Conservation (phyloP, 2,797 vertebrate genomes). For the Pseudochirops corinnae region DNA sequence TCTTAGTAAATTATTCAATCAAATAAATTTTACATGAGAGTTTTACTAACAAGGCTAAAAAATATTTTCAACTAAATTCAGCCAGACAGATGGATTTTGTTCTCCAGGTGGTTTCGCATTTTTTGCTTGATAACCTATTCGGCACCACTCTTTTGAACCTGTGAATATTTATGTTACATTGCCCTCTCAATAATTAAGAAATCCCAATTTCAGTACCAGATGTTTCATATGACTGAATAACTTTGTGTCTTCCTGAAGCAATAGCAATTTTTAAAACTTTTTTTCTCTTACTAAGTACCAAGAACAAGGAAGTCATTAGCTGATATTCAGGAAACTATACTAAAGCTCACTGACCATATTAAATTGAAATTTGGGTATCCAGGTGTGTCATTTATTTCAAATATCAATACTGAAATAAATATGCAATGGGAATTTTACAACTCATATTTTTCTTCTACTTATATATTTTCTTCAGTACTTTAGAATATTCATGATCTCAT, state of each 20-base stretch:
- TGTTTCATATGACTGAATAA: conserved; percentile 73
- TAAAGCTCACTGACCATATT: conserved; percentile 65
- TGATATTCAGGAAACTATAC: conserved; percentile 51
- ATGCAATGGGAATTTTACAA: neutral
- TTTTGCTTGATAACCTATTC: conserved; percentile 76
- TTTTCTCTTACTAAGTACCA: conserved; percentile 53
- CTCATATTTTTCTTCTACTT: neutral
- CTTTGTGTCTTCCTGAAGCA: conserved; percentile 64
- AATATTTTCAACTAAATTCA: conserved; percentile 78
- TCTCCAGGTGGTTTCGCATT: conserved; percentile 62
- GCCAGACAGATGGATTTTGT: conserved; percentile 71
- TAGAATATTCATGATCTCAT: neutral
- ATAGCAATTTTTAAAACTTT: conserved; percentile 43
- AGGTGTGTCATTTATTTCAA: conserved; percentile 66
- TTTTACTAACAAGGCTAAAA: conserved; percentile 81
- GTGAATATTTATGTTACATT: conserved; percentile 77
- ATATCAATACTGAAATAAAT: neutral
- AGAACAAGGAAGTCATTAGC: conserved; percentile 60
- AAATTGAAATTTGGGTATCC: conserved; percentile 59
- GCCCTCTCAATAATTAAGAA: conserved; percentile 74
- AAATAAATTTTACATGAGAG: conserved; percentile 79
- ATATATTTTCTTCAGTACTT: neutral
- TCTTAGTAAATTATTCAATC: conserved; percentile 78
- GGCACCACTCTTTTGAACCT: conserved; percentile 72
- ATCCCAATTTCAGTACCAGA: conserved; percentile 60